These are phyloP conservation scores for Xerus rutilus DNA, from an alignment of 2,797 vertebrate genomes.

Conservation along the genomic window DNA sequence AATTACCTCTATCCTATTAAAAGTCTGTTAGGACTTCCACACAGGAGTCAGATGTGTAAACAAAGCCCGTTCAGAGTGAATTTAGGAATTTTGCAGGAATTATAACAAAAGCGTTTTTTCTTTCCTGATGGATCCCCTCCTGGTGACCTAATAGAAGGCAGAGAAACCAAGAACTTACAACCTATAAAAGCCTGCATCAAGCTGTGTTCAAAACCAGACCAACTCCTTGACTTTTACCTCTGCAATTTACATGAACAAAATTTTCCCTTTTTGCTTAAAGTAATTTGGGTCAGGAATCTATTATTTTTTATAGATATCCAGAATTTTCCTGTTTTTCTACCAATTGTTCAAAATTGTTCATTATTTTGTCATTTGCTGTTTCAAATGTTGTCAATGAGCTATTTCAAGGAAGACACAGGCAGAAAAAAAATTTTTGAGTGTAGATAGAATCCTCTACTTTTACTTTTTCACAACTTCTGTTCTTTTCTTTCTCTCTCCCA, in stretches of 20 bases:
- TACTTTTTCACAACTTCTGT: not conserved
- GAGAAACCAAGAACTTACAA: not conserved
- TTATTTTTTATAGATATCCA: not conserved
- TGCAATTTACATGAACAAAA: not conserved
- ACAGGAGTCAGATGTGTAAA: not conserved
- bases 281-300: slow-evolving; percentile 21
- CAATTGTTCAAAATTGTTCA: not conserved
- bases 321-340: not conserved
- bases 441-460: not conserved
- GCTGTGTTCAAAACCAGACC: not conserved
- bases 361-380: slow-evolving; percentile 37
- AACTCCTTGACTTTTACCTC: not conserved
- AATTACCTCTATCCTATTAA: not conserved
- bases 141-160: not conserved
- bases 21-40: not conserved
- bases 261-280: not conserved
- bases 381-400: not conserved
- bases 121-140: not conserved
- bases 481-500: not conserved
- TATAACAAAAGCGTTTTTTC: not conserved
- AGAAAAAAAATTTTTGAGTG: not conserved
- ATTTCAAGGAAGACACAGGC: not conserved
- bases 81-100: not conserved
- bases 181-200: not conserved
- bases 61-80: not conserved